A percentile compares a stretch with the other conserved stretches of the same genome.
These are phyloP conservation scores for Stictocephala bisonia DNA, from an alignment of 2,888 invertebrate species.

Conservation along the genomic window DNA sequence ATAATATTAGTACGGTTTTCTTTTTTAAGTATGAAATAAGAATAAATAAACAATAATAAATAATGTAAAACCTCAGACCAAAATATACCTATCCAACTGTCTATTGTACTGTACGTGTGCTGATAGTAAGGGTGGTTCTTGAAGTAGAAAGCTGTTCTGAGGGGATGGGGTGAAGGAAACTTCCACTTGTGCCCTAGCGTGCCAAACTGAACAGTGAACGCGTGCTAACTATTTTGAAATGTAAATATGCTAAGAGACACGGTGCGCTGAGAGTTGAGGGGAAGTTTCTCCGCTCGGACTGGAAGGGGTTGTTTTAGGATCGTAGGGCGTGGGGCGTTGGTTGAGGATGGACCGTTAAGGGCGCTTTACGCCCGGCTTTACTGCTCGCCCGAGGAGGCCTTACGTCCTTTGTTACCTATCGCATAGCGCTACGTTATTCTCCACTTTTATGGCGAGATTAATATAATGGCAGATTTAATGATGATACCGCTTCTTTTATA, in stretches of 20 bases:
- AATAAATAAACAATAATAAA: too few species aligned
- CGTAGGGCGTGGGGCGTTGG: slow-evolving; percentile 14
- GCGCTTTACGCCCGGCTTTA: slow-evolving; percentile 38
- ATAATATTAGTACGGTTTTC: too few species aligned
- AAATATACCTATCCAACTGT: too few species aligned
- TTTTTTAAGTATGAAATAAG: too few species aligned
- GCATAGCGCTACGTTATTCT: slow-evolving; percentile 27
- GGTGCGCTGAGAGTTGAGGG: neutral
- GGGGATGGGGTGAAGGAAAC: slow-evolving; percentile 6
- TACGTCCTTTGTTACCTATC: slow-evolving; percentile 40
- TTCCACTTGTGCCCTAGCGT: neutral
- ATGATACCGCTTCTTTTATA: slow-evolving; percentile 39
- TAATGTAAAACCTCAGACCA: too few species aligned
- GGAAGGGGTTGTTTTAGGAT: slow-evolving; percentile 15
- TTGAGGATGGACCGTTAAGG: slow-evolving; percentile 35
- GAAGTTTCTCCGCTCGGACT: neutral
- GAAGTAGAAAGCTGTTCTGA: too few species aligned
- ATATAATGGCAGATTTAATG: slow-evolving; percentile 39
- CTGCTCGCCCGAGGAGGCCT: slow-evolving; percentile 22
- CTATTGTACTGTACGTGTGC: too few species aligned
- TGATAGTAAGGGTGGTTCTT: too few species aligned
- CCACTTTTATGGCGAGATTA: slow-evolving; percentile 35
- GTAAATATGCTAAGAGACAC: neutral
- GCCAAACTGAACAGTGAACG: neutral
- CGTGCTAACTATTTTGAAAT: slow-evolving; percentile 34